Evolutionary conservation across 2,888 invertebrate species (phyloP), one percentile per base, ranked within the genome.

Genomic region (Cephonodes hylas): DNA sequence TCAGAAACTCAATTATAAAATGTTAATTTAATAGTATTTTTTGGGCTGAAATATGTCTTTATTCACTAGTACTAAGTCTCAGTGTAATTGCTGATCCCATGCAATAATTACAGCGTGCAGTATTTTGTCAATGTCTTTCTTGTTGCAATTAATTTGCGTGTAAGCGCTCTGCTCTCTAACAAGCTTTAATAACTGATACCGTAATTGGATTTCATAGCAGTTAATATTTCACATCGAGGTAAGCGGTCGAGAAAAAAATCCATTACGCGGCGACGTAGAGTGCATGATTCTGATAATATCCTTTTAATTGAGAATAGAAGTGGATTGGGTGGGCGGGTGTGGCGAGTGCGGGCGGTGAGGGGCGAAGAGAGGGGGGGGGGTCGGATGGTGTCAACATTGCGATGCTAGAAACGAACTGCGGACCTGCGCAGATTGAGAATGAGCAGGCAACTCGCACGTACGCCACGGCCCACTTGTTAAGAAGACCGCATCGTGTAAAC

Each of bases 261-360:
- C 7, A 53, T 10, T 53, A 10, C 31, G 31, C 31, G 10, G 53
- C 18, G 31, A 53, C 53, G 15, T 27, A 53, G 27, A 15, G 18
- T 68, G 80, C 78, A 83, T 81, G 81, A 78, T 80, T 81, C 81
- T 74, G 83, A 86, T 86, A 86, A 87, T 87, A 85, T 83, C 79
- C 79, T 85, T 88, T 88, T 88, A 88, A 89, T 89, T 89, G 84
- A 80, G 79, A 84, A 79, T 76, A 76, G 79, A 75, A 80, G 81
- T 75, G 76, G 75, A 71, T 74, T 68, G 75, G 75, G 74, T 66
- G 69, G 68, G 66, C 18, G 23, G 10, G 48, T 13, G 38, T 25
- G 64, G 63, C n/a, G 38, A n/a, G 34, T 34, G 34, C 3, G 38
- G 38, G 38, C 13, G 10, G n/a, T 38, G 3, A n/a, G 38, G 38